These are phyloP conservation scores for Coryphaenoides rupestris DNA, from an alignment of 2,113 vertebrate species.

Conservation along the genomic window DNA sequence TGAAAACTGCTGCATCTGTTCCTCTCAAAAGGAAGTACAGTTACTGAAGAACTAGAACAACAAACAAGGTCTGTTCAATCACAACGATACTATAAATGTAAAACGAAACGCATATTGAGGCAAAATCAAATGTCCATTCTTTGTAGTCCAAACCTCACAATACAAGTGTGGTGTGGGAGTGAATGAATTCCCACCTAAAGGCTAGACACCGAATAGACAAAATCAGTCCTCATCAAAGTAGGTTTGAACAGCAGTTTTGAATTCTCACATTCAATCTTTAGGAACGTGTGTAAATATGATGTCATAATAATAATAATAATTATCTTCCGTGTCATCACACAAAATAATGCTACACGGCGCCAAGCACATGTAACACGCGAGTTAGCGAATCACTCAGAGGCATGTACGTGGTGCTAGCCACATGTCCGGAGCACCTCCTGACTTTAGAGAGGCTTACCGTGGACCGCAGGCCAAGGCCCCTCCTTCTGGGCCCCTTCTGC, in stretches of 20 bases:
- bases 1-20: constrained; percentile 18
- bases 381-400: too few species aligned
- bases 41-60: constrained; percentile 1
- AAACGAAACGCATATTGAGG: not conserved
- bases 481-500: not conserved
- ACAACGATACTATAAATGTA: constrained; percentile 7
- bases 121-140: not conserved
- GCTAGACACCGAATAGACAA: too few species aligned
- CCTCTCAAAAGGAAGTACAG: not conserved
- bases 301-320: too few species aligned
- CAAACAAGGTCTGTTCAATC: constrained; percentile 1
- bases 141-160: not conserved
- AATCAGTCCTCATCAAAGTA: not conserved
- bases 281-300: not conserved
- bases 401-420: not conserved
- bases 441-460: constrained; percentile 2
- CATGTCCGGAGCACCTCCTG: not conserved
- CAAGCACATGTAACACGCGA: too few species aligned
- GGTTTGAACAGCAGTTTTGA: not conserved
- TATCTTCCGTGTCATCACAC: too few species aligned
- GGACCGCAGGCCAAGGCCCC: constrained; percentile 17
- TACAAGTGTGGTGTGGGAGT: not conserved
- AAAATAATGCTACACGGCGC: too few species aligned
- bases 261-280: constrained; percentile 17
- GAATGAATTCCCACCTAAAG: too few species aligned